Base-by-base conservation (phyloP, 1,140 invertebrate genomes). In the Tetramorium alpestre region DNA sequence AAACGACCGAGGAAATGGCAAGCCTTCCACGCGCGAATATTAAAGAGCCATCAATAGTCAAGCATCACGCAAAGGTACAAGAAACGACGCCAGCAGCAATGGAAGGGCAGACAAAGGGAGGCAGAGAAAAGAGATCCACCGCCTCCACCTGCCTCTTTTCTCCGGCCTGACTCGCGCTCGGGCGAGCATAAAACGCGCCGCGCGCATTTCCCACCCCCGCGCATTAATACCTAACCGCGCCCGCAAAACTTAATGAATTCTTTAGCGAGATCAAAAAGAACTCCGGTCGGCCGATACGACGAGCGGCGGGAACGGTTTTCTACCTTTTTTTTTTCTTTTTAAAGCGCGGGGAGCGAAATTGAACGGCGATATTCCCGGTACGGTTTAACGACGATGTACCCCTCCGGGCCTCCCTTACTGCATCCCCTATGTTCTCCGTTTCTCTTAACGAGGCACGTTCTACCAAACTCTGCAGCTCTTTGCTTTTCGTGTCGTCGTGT, bases 231-330 rank as follows among this genome's bases (percentile, higher is more conserved):
- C 88, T 92, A 91, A 89, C 91, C 89, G 89, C 91, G 87, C 88
- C 91, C 92, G 87, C 92, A 90, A 91, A 92, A 93, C 92, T 93
- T 93, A 93, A 93, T 93, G 92, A 93, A 93, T 93, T 93, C 92
- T 93, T 93, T 92, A 92, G 90, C 88, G 86, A 93, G 92, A 93
- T 93, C 92, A 93, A 93, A 93, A 93, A 91, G 89, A 92, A 92
- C 75, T 85, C 89, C 73, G 60, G 90, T 88, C 75, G 77, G 69
- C 85, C 87, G 90, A 91, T 89, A 91, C 75, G 78, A 72, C 76
- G 62, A 87, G 73, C 78, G 73, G 81, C 18, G 44, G 33, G 56
- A 60, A 25, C 25, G 80, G 60, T 60, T 60, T n/a, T 51, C 38
- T 69, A 8, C 65, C 13, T 70, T 10, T 58, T 47, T 62, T 54